Conservation (phyloP, 1,140 invertebrate species). For the Subanguina moxae region DNA sequence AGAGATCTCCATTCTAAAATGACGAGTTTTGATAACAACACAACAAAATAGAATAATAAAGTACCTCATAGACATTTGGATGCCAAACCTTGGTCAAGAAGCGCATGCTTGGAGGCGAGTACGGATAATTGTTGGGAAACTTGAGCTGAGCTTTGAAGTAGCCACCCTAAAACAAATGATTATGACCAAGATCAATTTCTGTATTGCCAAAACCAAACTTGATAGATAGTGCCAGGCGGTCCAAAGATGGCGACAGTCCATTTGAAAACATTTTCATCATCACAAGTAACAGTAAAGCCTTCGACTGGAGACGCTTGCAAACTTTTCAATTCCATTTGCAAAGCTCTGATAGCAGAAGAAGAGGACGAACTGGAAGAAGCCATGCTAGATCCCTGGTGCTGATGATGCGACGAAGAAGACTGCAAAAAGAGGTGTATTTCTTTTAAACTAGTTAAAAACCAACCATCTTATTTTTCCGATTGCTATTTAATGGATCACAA, state of each 20-base stretch:
- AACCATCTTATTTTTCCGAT: too few species aligned
- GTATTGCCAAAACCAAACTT: slow-evolving; percentile 37
- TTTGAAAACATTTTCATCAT: slow-evolving; percentile 97
- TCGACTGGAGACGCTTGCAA: slow-evolving; percentile 95
- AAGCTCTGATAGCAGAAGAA: slow-evolving; percentile 67
- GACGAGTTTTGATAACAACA: background rate
- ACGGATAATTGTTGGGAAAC: slow-evolving; percentile 67
- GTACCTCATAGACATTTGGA: slow-evolving; percentile 97
- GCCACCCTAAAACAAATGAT: slow-evolving; percentile 71
- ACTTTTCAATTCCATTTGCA: slow-evolving; percentile 93
- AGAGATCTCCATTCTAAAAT: slow-evolving; percentile 90
- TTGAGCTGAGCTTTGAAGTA: slow-evolving; percentile 81
- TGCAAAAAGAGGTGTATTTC: background rate
- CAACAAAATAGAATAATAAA: background rate
- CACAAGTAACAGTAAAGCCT: slow-evolving; percentile 91
- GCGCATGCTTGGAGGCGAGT: slow-evolving; percentile 91
- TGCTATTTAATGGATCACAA: too few species aligned
- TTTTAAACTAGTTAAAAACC: too few species aligned
- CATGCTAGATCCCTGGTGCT: background rate
- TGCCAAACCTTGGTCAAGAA: slow-evolving; percentile 99
- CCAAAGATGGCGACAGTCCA: slow-evolving; percentile 99
- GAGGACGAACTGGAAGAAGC: slow-evolving; percentile 6
- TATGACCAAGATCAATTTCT: background rate
- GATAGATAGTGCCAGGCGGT: slow-evolving; percentile 93
- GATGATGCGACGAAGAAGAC: background rate